Base-by-base conservation (phyloP, 2,113 vertebrate species). In the Tragelaphus scriptus region DNA sequence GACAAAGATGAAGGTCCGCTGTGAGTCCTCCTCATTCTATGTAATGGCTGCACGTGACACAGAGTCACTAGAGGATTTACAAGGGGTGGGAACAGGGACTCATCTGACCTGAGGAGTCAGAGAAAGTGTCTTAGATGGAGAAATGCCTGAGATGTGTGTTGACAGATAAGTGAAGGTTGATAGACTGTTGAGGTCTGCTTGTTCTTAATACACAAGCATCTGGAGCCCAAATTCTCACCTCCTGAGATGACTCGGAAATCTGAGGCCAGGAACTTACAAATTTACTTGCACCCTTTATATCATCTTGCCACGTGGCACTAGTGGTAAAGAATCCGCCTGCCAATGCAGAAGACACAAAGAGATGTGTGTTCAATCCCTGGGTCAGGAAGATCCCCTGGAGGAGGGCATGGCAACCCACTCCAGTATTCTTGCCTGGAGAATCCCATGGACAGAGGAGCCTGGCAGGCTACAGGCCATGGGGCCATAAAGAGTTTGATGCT, bases 21-120 rank as follows among this genome's bases (percentile, higher is more conserved):
- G 1, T 11, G 21, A 51, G 28, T 68, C 47, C 16, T 71, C 12
- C 19, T 82, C 28, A 26, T 49, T 68, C 90, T n/a, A 0, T 16
- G 3, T 44, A 51, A 61, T 51, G 81, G 15, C 59, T 84, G 10
- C 53, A 40, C 23, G 58, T 53, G 21, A 30, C 9, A 6, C 16
- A 44, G 40, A 65, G 36, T 71, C 9, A 23, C 44, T 28, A 21
- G 28, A 8, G 21, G 51, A n/a, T 19, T 19, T 6, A 71, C n/a
- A 19, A 2, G 0, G 3, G 5, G 0, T 25, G 63, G 11, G 40
- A 94, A 49, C 2, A 19, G 68, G 4, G 16, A 16, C 21, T 59
- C 12, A 28, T 59, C 36, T 23, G 28, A 90, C 2, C 17, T 26
- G 7, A 87, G 6, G 2, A 25, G 25, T 68, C 49, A 61, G 21